phyloP scores from a whole-genome alignment of 1,140 invertebrate species.

The Argopecten irradians region DNA sequence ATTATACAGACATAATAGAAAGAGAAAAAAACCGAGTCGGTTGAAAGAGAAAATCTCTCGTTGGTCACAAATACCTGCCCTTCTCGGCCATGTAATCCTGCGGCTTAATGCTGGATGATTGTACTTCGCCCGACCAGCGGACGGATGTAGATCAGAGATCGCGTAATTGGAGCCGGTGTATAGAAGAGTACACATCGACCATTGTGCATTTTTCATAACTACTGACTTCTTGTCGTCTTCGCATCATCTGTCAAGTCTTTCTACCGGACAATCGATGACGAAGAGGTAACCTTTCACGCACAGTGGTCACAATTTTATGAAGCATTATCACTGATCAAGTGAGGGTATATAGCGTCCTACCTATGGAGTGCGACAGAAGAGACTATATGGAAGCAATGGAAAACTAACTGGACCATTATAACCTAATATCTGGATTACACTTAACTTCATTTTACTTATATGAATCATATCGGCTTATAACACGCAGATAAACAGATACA shows the following conservation, averaged over 20 bases:
- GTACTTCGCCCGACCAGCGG: neutral
- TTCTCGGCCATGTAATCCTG: constrained; percentile 8
- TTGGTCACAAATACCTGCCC: constrained; percentile 14
- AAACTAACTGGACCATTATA: neutral
- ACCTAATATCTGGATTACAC: neutral
- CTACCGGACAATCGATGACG: neutral
- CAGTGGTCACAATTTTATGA: neutral
- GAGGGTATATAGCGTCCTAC: neutral
- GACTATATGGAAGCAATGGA: neutral
- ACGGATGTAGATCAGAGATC: neutral
- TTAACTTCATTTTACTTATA: neutral
- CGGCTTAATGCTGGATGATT: neutral
- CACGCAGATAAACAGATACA: neutral
- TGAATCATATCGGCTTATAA: neutral
- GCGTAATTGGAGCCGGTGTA: neutral
- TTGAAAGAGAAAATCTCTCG: constrained; percentile 10
- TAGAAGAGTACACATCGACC: constrained; percentile 15
- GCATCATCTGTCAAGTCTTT: constrained; percentile 16
- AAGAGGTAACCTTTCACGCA: neutral
- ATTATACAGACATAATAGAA: constrained; percentile 19
- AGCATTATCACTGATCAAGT: constrained; percentile 2
- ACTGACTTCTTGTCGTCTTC: neutral
- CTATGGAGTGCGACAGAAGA: neutral
- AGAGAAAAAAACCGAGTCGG: neutral
- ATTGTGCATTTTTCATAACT: constrained; percentile 18